Evolutionary conservation across 2,797 vertebrate genomes (phyloP).

Genomic region (Halcyon smyrnensis): DNA sequence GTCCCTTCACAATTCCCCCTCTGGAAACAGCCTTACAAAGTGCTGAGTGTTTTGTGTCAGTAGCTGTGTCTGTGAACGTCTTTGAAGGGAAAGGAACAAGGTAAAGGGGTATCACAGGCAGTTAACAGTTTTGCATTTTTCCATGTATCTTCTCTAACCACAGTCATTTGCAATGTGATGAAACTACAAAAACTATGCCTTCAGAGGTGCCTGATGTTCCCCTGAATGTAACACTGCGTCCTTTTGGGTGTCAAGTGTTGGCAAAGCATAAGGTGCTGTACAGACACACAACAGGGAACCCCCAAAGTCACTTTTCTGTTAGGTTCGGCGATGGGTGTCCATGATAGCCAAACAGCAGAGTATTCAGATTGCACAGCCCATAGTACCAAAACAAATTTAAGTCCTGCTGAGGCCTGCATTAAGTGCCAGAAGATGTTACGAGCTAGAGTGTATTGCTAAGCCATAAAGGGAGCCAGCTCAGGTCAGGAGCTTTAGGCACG

Average conservation of each 20-base stretch:
- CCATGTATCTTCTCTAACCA: neutral
- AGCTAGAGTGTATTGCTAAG: fast-evolving
- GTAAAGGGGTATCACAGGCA: neutral
- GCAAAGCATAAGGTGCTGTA: neutral
- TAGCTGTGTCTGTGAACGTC: neutral
- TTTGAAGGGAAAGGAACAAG: neutral
- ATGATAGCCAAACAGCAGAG: fast-evolving
- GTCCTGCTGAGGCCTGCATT: neutral
- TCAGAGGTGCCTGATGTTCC: neutral
- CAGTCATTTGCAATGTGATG: neutral
- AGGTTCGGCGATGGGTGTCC: neutral
- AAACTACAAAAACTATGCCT: neutral
- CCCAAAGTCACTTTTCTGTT: neutral
- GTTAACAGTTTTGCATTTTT: neutral
- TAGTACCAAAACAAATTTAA: neutral
- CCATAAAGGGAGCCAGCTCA: neutral
- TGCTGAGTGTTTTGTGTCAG: fast-evolving
- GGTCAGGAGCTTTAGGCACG: fast-evolving
- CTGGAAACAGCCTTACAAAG: neutral
- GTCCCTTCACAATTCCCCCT: neutral
- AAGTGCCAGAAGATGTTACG: neutral
- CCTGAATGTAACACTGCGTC: neutral
- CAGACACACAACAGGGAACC: neutral
- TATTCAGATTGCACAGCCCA: neutral
- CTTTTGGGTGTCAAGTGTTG: neutral